phyloP scores from a whole-genome alignment of 1,140 invertebrate species.

The Heterodera schachtii region DNA sequence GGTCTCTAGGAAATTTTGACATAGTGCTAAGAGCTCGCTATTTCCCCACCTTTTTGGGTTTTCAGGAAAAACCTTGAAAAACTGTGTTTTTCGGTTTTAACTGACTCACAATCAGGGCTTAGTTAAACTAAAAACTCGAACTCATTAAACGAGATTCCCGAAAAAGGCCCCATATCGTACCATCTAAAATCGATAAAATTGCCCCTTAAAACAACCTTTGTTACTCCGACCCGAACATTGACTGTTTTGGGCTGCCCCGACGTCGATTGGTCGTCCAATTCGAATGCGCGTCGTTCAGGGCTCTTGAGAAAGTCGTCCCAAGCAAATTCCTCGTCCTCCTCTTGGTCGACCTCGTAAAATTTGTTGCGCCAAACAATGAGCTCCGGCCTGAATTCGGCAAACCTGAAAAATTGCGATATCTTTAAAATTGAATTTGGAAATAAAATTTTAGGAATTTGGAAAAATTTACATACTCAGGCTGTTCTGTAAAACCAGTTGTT shows the following conservation, averaged over 20 bases:
- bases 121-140: no score
- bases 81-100: no score
- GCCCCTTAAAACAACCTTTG: constrained; percentile 2
- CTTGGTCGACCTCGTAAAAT: constrained; percentile 24
- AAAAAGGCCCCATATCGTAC: no score
- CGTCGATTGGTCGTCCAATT: background rate
- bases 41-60: no score
- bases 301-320: background rate
- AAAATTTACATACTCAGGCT: no score
- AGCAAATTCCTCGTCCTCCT: constrained; percentile 17
- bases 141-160: no score
- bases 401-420: constrained; percentile 6
- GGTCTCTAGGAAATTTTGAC: no score
- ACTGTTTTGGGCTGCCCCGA: constrained; percentile 6
- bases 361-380: constrained; percentile 19
- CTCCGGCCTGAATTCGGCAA: constrained; percentile 10
- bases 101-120: no score
- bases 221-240: constrained; percentile 21
- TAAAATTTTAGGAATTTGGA: background rate
- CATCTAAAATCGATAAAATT: constrained; percentile 10
- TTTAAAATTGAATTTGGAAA: background rate
- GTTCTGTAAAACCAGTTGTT: no score
- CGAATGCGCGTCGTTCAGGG: background rate
- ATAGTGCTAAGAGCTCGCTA: no score
- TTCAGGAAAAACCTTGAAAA: no score